Percentiles rank a stretch among this genome's conserved stretches.
Conservation (phyloP, 64 coral and sea anemone species). For the Exaiptasia diaphana region DNA sequence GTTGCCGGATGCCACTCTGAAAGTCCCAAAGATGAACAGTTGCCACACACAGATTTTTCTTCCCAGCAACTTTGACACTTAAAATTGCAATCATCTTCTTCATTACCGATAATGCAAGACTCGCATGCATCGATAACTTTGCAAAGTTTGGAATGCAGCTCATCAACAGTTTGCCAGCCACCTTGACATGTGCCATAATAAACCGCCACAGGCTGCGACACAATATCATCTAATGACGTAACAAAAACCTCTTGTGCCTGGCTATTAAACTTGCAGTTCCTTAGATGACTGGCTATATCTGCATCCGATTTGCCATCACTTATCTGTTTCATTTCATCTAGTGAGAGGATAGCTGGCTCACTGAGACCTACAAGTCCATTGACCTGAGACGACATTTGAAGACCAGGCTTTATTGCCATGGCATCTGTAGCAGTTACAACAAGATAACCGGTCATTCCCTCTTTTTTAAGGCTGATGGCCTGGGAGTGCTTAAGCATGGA, state of each 20-base stretch:
- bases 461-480: slow-evolving; percentile 7
- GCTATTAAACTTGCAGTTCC: slow-evolving; percentile 52
- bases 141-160: neutral
- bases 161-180: slow-evolving; percentile 34
- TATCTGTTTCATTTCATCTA: slow-evolving; percentile 16
- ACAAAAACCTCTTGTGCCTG: slow-evolving; percentile 46
- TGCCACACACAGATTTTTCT: slow-evolving; percentile 6
- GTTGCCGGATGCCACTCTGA: slow-evolving; percentile 46
- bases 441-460: slow-evolving; percentile 41
- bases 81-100: neutral
- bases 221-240: slow-evolving; percentile 38
- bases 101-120: slow-evolving; percentile 1
- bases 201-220: slow-evolving; percentile 39
- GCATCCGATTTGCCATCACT: slow-evolving; percentile 32
- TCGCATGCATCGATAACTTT: slow-evolving; percentile 14
- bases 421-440: slow-evolving; percentile 37
- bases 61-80: slow-evolving; percentile 5
- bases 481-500: neutral
- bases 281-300: slow-evolving; percentile 33
- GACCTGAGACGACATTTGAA: slow-evolving; percentile 41
- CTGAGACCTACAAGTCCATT: slow-evolving; percentile 37
- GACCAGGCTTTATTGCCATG: slow-evolving; percentile 54
- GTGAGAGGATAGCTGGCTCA: slow-evolving; percentile 32
- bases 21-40: slow-evolving; percentile 32
- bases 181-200: slow-evolving; percentile 19